Evolutionary conservation across 2,113 vertebrate genomes (phyloP).

Genomic region (Labrus mixtus): DNA sequence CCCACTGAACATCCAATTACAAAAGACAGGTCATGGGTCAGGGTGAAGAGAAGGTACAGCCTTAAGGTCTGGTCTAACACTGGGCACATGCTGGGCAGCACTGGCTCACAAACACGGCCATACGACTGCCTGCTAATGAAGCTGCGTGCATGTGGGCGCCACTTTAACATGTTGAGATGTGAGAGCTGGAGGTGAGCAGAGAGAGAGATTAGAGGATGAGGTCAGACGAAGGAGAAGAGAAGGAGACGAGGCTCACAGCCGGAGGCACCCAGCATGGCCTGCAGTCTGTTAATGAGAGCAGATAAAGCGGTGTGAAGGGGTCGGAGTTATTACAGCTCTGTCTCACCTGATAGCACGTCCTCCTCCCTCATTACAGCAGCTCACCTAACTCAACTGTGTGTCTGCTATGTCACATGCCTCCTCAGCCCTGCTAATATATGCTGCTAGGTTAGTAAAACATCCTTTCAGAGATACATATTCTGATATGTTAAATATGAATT

Average conservation of each 20-base stretch:
- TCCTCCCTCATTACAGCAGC: conserved; percentile 29
- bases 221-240: background rate
- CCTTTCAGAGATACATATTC: background rate
- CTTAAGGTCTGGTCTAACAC: too few relatives aligned
- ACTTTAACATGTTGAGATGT: background rate
- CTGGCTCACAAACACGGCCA: background rate
- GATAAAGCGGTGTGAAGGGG: conserved; percentile 27
- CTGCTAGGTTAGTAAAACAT: background rate
- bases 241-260: background rate
- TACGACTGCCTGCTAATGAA: conserved; percentile 3
- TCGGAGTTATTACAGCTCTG: conserved; percentile 40
- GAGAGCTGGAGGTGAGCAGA: background rate
- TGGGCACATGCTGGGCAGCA: background rate
- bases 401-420: background rate
- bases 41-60: too few relatives aligned
- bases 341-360: conserved; percentile 15
- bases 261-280: conserved; percentile 15
- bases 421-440: background rate
- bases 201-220: background rate
- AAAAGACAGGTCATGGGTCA: too few relatives aligned
- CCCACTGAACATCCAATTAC: too few relatives aligned
- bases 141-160: background rate
- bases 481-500: too few relatives aligned
- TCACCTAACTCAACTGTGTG: conserved; percentile 1
- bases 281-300: conserved; percentile 45